Evolutionary conservation across 2,797 vertebrate genomes (phyloP), one percentile per base, ranked within the genome.

Genomic region (Trachops cirrhosus): DNA sequence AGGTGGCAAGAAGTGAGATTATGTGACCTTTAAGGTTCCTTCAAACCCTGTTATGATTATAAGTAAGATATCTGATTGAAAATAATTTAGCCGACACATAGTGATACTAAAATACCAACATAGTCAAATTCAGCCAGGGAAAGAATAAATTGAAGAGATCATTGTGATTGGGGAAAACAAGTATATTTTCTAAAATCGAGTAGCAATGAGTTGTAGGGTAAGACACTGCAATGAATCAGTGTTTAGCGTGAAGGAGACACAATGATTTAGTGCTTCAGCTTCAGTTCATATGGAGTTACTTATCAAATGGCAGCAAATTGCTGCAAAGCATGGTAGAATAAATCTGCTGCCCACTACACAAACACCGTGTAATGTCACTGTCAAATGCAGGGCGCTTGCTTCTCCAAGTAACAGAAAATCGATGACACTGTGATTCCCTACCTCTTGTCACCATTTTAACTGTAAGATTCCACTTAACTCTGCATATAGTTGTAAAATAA

Each of bases 21-120:
- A 86, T 80, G 62, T 96, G 96, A 97, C 96, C 96, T 97, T 96
- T 96, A 95, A 95, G 89, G 91, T 94, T 67, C 41, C 78, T 96
- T 93, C 88, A 91, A 93, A 95, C 59, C 84, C 37, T 80, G 50
- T 50, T 86, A 75, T 46, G 71, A 97, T 85, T 94, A 39, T 93
- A 87, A 96, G 90, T 82, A 97, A 97, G 86, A 95, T 80, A 39
- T 22, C 79, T 95, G 86, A 94, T 80, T 93, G 86, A 94, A 96
- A 95, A 59, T 37, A 89, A 52, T 71, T 91, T 78, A 78, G 37
- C n/a, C 37, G 22, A 71, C 74, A 79, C 7, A 48, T 22, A 15
- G n/a, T 9, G 6, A 85, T 57, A 52, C 39, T 71, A 59, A 93
- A 96, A 75, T 92, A 86, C 7, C 87, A 93, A 59, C 37, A 44